Conservation (phyloP, 2,888 invertebrate genomes). For the Polyploca ridens region DNA sequence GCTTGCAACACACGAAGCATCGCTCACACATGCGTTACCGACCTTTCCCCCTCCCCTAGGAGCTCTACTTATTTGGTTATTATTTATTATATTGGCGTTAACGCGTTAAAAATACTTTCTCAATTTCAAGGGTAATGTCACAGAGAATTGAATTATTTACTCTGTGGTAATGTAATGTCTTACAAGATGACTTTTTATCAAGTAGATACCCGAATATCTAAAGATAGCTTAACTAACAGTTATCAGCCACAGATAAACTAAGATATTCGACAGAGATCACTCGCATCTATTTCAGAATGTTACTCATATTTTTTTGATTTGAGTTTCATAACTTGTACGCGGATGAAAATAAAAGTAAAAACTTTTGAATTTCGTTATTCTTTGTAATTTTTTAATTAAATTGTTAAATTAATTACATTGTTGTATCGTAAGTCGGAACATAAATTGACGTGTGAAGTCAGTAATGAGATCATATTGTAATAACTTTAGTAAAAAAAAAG, state of each 20-base stretch:
- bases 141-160: too few species aligned
- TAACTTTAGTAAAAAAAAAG: background rate
- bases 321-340: background rate
- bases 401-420: background rate
- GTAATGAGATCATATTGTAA: conserved; percentile 3
- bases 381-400: background rate
- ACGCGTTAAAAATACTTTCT: background rate
- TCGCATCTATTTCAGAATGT: background rate
- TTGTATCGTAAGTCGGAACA: background rate
- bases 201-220: background rate
- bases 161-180: background rate
- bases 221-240: background rate
- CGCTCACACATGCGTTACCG: too few species aligned
- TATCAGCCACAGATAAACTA: background rate
- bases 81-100: too few species aligned
- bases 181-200: too few species aligned
- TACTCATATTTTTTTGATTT: background rate
- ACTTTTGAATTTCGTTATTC: background rate
- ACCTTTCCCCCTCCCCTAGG: too few species aligned
- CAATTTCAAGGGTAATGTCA: background rate
- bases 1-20: too few species aligned
- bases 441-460: conserved; percentile 6
- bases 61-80: too few species aligned
- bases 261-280: background rate
- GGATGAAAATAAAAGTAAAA: background rate